Conservation (phyloP, 2,797 vertebrate species). For the Parambassis ranga region DNA sequence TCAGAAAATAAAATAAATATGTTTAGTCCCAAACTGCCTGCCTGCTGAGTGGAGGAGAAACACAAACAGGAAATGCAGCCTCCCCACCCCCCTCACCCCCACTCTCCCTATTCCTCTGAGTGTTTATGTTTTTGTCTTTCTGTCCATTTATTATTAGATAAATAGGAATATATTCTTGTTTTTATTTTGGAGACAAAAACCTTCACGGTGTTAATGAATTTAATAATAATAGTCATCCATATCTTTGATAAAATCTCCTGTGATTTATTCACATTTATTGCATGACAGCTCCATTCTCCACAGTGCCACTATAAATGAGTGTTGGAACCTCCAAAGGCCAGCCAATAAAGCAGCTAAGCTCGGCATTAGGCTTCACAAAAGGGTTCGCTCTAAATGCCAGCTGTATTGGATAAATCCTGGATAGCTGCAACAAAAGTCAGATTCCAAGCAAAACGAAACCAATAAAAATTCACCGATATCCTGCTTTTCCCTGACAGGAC, state of each 20-base stretch:
- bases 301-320: conserved; percentile 24
- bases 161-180: conserved; percentile 6
- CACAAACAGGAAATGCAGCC: conserved; percentile 10
- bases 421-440: not conserved
- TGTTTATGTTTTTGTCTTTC: not conserved
- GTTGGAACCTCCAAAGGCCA: conserved; percentile 37
- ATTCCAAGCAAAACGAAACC: conserved; percentile 2
- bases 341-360: conserved; percentile 33
- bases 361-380: conserved; percentile 7
- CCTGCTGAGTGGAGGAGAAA: conserved; percentile 26
- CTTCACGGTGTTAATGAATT: too few species aligned
- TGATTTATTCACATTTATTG: conserved; percentile 30
- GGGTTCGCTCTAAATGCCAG: conserved; percentile 26
- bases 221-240: conserved; percentile 5
- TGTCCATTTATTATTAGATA: conserved; percentile 14
- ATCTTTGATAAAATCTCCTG: not conserved
- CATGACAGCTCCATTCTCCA: not conserved
- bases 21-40: conserved; percentile 31
- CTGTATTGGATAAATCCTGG: not conserved
- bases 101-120: too few species aligned
- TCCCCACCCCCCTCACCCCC: too few species aligned
- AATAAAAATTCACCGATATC: not conserved
- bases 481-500: too few species aligned
- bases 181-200: not conserved
- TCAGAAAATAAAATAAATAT: conserved; percentile 37